These are phyloP conservation scores for Poecilia latipinna DNA, from an alignment of 2,113 vertebrate species.

Conservation along the genomic window DNA sequence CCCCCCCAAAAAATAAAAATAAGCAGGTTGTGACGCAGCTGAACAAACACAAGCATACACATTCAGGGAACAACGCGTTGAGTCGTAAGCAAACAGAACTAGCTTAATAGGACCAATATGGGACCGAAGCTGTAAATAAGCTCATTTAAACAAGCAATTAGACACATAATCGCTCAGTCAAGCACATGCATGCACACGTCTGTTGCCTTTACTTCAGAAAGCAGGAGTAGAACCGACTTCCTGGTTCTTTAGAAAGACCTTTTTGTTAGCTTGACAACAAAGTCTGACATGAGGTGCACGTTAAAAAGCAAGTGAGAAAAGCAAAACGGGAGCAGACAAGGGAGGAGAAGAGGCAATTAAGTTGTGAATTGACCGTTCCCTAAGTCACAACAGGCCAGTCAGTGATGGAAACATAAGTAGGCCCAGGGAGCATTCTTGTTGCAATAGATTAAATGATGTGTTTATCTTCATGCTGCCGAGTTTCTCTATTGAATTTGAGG, in stretches of 20 bases:
- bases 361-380: background rate
- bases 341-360: background rate
- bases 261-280: slow-evolving; percentile 6
- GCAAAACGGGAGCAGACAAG: background rate
- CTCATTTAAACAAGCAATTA: slow-evolving; percentile 56
- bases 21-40: slow-evolving; percentile 52
- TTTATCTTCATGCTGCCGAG: background rate
- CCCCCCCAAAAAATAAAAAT: slow-evolving; percentile 40
- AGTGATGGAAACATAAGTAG: background rate
- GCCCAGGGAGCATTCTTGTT: background rate
- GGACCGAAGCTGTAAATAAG: slow-evolving; percentile 51
- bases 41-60: slow-evolving; percentile 27
- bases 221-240: slow-evolving; percentile 13
- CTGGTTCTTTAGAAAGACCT: slow-evolving; percentile 3
- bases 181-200: background rate
- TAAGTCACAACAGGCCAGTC: background rate
- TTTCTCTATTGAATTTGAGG: background rate
- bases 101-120: slow-evolving; percentile 56
- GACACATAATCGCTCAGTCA: slow-evolving; percentile 52
- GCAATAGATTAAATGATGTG: background rate
- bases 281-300: background rate
- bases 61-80: slow-evolving; percentile 24
- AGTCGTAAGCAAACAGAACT: slow-evolving; percentile 42
- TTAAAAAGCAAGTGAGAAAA: slow-evolving; percentile 4
- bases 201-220: slow-evolving; percentile 9